A percentile compares a stretch with the other conserved stretches of the same genome.
Evolutionary conservation across 2,797 vertebrate species (phyloP).

Genomic region (Micrastur ruficollis): DNA sequence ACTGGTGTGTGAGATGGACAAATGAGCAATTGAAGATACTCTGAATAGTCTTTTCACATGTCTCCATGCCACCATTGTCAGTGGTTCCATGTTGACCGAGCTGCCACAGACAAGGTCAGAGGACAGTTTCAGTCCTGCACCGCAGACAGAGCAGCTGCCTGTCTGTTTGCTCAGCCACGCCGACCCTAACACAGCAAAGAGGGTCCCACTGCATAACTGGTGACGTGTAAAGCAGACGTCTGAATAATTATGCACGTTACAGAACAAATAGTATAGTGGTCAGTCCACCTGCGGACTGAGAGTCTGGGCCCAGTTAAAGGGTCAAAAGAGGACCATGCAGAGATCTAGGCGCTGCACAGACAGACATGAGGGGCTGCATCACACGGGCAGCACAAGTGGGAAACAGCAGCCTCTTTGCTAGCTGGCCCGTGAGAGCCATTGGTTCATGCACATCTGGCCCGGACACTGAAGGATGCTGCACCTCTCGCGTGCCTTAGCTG

Average conservation of each 20-base stretch:
- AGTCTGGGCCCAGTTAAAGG: neutral
- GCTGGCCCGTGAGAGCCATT: neutral
- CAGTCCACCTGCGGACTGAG: neutral
- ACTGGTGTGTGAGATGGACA: slow-evolving; percentile 11
- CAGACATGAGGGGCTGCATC: neutral
- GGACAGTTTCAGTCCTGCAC: neutral
- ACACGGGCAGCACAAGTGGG: rapidly evolving
- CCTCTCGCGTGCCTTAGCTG: neutral
- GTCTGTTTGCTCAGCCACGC: rapidly evolving
- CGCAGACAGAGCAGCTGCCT: neutral
- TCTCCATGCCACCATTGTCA: neutral
- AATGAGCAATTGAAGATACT: neutral
- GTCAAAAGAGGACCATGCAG: neutral
- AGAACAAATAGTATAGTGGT: neutral
- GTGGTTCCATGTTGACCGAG: rapidly evolving
- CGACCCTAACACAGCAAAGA: neutral
- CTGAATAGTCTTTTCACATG: neutral
- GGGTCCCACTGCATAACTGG: neutral
- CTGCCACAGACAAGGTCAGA: neutral
- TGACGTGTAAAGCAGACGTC: neutral
- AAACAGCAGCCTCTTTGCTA: neutral
- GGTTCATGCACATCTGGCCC: neutral
- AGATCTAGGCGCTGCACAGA: neutral
- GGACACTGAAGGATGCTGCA: neutral
- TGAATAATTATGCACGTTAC: neutral